Conservation (phyloP, 1,140 invertebrate genomes). For the Zaprionus taronus region DNA sequence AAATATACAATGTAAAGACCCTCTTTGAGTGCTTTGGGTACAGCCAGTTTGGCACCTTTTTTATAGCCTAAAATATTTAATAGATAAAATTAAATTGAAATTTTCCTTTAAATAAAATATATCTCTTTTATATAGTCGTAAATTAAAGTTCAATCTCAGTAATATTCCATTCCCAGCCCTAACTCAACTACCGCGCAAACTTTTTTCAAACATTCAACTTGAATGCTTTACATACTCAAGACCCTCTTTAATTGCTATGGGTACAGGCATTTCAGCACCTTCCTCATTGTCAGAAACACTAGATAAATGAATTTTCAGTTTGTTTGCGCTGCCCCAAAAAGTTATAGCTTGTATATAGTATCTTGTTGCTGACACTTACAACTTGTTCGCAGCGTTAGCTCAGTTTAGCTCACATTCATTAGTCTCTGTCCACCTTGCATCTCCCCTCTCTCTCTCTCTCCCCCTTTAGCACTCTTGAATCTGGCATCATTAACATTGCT, state of each 20-base stretch:
- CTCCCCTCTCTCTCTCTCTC: not conserved
- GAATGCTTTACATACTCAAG: not conserved
- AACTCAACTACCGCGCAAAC: too few species aligned
- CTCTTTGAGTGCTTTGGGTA: too few species aligned
- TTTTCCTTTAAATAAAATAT: too few species aligned
- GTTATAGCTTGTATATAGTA: constrained; percentile 16
- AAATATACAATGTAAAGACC: not conserved
- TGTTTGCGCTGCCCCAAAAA: not conserved
- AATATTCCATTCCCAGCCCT: too few species aligned
- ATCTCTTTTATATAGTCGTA: too few species aligned
- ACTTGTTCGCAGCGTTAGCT: constrained; percentile 30
- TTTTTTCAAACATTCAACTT: too few species aligned
- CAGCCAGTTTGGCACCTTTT: too few species aligned
- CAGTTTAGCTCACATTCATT: constrained; percentile 57
- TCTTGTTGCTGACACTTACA: constrained; percentile 29
- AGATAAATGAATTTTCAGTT: constrained; percentile 3
- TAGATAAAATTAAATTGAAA: too few species aligned
- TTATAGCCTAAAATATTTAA: too few species aligned
- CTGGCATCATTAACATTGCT: constrained; percentile 70
- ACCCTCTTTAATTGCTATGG: not conserved
- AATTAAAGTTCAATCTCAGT: too few species aligned
- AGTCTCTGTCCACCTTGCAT: constrained; percentile 42
- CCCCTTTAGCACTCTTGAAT: constrained; percentile 18
- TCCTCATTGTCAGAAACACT: not conserved
- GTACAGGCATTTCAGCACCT: not conserved